Conservation (phyloP, 2,888 invertebrate species). For the Apamea monoglypha region DNA sequence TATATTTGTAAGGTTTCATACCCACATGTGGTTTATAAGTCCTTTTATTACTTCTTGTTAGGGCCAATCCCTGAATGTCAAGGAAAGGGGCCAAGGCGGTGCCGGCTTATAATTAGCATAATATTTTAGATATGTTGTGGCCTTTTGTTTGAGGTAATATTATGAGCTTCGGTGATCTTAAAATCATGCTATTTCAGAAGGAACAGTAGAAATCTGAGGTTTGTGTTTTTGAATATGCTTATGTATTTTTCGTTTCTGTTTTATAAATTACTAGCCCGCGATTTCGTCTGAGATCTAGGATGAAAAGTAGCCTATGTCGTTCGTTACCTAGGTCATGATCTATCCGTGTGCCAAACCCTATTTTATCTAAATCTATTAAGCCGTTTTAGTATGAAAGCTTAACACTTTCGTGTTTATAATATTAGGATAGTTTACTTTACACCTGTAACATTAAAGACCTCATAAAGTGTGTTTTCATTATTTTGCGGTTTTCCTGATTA, state of each 20-base stretch:
- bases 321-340: no score
- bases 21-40: constrained; percentile 5
- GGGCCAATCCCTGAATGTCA: neutral
- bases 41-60: constrained; percentile 15
- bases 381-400: no score
- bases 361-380: no score
- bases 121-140: neutral
- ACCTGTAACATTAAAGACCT: neutral
- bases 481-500: neutral
- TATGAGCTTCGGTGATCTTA: neutral
- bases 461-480: neutral
- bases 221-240: neutral
- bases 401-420: no score
- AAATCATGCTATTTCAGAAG: neutral
- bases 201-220: neutral
- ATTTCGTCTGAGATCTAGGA: no score
- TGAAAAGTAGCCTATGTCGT: no score
- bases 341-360: no score
- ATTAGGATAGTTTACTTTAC: neutral
- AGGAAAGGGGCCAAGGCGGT: neutral
- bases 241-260: no score
- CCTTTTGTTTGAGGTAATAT: neutral
- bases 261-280: neutral
- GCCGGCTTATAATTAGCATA: neutral
- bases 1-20: constrained; percentile 6